These are phyloP conservation scores for Dissostichus mawsoni DNA, from an alignment of 2,113 vertebrate species.

Conservation along the genomic window DNA sequence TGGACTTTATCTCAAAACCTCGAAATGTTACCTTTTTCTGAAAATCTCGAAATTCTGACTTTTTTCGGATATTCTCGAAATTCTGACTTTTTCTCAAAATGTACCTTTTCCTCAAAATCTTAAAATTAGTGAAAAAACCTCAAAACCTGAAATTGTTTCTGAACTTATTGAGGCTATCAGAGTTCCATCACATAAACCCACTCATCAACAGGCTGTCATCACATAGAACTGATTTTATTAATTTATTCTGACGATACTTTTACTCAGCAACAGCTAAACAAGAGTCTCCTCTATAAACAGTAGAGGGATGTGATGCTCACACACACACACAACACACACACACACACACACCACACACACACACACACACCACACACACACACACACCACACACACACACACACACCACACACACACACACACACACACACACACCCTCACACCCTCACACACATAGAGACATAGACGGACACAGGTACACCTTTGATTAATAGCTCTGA, in stretches of 20 bases:
- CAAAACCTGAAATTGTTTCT: too few relatives aligned
- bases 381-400: slow-evolving; percentile 47
- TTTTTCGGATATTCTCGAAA: too few relatives aligned
- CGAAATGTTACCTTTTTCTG: too few relatives aligned
- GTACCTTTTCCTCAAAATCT: too few relatives aligned
- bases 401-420: slow-evolving; percentile 24
- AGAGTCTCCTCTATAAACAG: slow-evolving; percentile 41
- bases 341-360: slow-evolving; percentile 42
- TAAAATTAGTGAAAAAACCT: too few relatives aligned
- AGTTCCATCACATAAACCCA: neutral
- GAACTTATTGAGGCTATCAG: too few relatives aligned
- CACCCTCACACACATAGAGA: neutral
- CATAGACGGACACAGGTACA: slow-evolving; percentile 47
- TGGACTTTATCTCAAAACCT: too few relatives aligned
- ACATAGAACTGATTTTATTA: slow-evolving; percentile 64
- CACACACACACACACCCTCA: slow-evolving; percentile 32
- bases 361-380: slow-evolving; percentile 26
- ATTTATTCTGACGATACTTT: slow-evolving; percentile 51
- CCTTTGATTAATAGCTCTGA: slow-evolving; percentile 47
- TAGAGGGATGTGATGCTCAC: slow-evolving; percentile 22
- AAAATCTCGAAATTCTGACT: too few relatives aligned
- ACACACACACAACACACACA: slow-evolving; percentile 48
- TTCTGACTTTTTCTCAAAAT: too few relatives aligned
- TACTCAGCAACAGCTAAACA: slow-evolving; percentile 75
- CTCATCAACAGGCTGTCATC: slow-evolving; percentile 53